Evolutionary conservation across 2,797 vertebrate species (phyloP).

Genomic region (Champsocephalus esox): DNA sequence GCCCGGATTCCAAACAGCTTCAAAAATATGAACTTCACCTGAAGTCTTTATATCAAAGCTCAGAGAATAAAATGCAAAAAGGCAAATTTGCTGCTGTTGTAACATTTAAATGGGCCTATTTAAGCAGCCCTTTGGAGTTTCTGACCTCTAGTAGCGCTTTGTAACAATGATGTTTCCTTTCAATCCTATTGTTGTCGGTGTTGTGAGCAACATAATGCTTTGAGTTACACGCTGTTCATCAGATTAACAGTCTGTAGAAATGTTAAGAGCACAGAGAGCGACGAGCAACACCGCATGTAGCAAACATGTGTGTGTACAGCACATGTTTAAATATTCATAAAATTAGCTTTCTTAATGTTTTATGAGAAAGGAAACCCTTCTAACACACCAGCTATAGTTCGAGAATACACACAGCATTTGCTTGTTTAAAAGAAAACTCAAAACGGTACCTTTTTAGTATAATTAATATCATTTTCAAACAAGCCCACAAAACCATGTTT

Average conservation of each 20-base stretch:
- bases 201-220: neutral
- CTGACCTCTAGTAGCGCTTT: neutral
- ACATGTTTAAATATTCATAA: neutral
- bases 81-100: neutral
- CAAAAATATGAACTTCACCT: neutral
- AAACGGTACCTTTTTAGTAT: neutral
- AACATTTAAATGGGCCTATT: neutral
- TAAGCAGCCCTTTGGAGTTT: neutral
- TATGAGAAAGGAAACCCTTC: neutral
- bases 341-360: neutral
- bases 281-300: neutral
- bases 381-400: neutral
- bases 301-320: too few species aligned
- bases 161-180: neutral
- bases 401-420: neutral
- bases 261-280: neutral
- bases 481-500: conserved; percentile 1
- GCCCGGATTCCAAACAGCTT: too few species aligned
- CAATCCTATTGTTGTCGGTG: neutral
- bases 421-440: conserved; percentile 6
- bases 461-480: neutral
- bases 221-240: neutral
- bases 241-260: neutral
- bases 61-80: neutral
- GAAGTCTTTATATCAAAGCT: neutral